Evolutionary conservation across 2,888 invertebrate genomes (phyloP).

Genomic region (Deilephila porcellus): DNA sequence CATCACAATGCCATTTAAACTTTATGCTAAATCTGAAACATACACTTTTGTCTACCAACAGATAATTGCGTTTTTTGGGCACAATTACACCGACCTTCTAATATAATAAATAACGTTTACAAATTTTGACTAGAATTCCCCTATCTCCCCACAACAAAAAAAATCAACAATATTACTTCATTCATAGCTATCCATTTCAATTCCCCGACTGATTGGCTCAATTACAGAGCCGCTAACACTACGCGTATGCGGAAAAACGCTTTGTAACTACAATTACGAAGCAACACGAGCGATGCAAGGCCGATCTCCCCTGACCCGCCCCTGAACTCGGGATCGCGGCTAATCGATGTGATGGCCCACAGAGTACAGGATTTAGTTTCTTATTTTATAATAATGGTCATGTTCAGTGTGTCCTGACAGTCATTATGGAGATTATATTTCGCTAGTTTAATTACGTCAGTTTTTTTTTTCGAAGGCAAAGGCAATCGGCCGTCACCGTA

Average conservation of each 20-base stretch:
- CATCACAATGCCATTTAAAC: too few species aligned
- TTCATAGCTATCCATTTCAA: slow-evolving; percentile 21
- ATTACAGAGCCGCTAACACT: slow-evolving; percentile 1
- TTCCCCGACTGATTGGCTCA: slow-evolving; percentile 3
- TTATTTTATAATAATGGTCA: not conserved
- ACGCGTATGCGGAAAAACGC: slow-evolving; percentile 21
- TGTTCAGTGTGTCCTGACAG: too few species aligned
- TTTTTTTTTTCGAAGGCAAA: too few species aligned
- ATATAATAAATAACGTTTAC: not conserved
- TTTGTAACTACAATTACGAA: not conserved
- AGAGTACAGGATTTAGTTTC: not conserved
- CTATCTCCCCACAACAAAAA: not conserved
- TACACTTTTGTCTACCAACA: too few species aligned
- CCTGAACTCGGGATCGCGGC: slow-evolving; percentile 29
- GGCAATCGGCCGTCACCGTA: too few species aligned
- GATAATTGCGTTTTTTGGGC: too few species aligned
- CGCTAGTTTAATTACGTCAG: too few species aligned
- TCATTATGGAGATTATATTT: too few species aligned
- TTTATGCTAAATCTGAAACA: too few species aligned
- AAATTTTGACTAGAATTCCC: not conserved
- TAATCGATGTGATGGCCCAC: slow-evolving; percentile 20
- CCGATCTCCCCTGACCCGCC: slow-evolving; percentile 24
- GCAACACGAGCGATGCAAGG: not conserved
- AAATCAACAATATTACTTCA: not conserved
- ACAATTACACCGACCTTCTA: too few species aligned